Evolutionary conservation across 2,797 vertebrate genomes (phyloP).

Genomic region (Steatocranus sp.): DNA sequence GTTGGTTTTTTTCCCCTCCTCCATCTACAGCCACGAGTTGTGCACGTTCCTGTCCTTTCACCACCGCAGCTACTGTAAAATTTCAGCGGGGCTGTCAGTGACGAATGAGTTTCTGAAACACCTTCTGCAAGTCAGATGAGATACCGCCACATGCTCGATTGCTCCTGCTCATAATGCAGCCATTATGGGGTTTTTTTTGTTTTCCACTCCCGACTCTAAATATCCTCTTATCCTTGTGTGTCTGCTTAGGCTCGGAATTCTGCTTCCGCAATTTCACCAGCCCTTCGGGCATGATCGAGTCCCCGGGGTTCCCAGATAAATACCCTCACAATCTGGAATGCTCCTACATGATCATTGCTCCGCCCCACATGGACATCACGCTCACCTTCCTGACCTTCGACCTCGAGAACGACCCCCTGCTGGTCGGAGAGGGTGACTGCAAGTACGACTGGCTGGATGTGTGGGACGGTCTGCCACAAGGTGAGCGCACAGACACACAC

Average conservation of each 20-base stretch:
- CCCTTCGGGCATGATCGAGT: conserved; percentile 89
- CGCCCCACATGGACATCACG: conserved; percentile 89
- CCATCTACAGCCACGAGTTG: not conserved
- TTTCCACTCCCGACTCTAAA: not conserved
- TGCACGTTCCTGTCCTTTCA: not conserved
- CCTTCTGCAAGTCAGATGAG: conserved; percentile 58
- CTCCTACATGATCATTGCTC: conserved; percentile 91
- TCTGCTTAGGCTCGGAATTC: conserved; percentile 87
- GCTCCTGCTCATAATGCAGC: conserved; percentile 7
- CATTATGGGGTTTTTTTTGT: not conserved
- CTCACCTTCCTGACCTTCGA: conserved; percentile 94
- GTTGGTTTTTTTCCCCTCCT: not conserved
- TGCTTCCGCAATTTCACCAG: conserved; percentile 95
- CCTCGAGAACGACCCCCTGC: conserved; percentile 93
- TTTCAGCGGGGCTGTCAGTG: conserved; percentile 22
- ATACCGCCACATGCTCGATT: conserved; percentile 50
- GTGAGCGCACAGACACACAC: conserved; percentile 34
- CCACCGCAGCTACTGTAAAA: not conserved
- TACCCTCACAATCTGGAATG: conserved; percentile 98
- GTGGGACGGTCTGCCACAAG: conserved; percentile 96
- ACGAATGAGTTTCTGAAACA: conserved; percentile 47
- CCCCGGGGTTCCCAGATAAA: conserved; percentile 94
- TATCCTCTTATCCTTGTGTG: not conserved
- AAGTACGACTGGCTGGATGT: conserved; percentile 98
- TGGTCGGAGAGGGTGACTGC: conserved; percentile 92